A percentile compares a stretch with the other conserved stretches of the same genome.
Conservation (phyloP, 2,113 vertebrate genomes). For the Climacteris rufus region DNA sequence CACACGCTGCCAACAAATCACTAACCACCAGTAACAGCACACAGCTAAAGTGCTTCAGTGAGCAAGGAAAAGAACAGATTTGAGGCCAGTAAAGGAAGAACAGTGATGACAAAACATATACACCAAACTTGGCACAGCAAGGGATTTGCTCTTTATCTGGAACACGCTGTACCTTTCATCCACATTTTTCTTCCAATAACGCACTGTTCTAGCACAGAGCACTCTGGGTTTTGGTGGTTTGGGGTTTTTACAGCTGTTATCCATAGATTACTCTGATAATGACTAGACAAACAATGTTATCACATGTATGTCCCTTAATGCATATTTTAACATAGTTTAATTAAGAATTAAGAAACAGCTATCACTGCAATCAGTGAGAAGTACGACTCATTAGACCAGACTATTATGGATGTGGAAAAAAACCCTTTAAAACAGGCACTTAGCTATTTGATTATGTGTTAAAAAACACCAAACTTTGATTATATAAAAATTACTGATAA, state of each 20-base stretch:
- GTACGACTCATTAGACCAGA: slow-evolving; percentile 18
- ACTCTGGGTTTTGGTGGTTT: neutral
- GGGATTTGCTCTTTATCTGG: neutral
- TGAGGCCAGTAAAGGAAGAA: neutral
- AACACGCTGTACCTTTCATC: neutral
- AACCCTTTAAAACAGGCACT: neutral
- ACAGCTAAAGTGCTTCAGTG: neutral
- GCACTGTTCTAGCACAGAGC: neutral
- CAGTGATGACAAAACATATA: neutral
- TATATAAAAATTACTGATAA: neutral
- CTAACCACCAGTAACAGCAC: neutral
- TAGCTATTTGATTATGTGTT: neutral
- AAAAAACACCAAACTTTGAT: neutral
- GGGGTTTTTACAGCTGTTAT: neutral
- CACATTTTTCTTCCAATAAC: neutral
- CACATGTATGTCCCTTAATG: neutral
- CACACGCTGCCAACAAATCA: neutral
- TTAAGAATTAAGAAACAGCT: slow-evolving; percentile 8
- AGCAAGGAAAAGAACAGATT: neutral
- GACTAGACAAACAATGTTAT: neutral
- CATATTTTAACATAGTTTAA: neutral
- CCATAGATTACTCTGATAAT: neutral
- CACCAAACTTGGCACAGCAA: neutral
- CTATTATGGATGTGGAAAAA: neutral
- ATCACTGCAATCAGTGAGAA: slow-evolving; percentile 15